Evolutionary conservation across 2,888 invertebrate species (phyloP).

Genomic region (Diogma glabrata): DNA sequence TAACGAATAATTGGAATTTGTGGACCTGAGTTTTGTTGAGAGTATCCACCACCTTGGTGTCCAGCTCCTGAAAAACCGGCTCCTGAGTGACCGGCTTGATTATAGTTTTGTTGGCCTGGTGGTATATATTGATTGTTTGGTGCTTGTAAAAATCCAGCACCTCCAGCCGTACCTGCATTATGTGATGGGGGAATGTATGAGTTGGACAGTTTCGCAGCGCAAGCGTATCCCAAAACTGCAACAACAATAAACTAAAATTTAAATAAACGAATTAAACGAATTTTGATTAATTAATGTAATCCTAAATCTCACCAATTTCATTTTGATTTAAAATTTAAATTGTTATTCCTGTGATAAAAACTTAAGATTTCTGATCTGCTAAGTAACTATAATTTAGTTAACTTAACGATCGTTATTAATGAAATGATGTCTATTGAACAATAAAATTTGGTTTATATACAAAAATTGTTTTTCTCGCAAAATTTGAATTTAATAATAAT

Average conservation of each 20-base stretch:
- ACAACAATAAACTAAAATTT: slow-evolving; percentile 18
- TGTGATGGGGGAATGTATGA: slow-evolving; percentile 29
- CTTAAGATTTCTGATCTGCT: too few relatives aligned
- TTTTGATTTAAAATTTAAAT: slow-evolving; percentile 1
- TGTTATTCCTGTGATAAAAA: too few relatives aligned
- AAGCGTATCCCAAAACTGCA: slow-evolving; percentile 21
- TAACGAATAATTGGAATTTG: slow-evolving; percentile 48
- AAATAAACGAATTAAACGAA: too few relatives aligned
- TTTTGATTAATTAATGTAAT: too few relatives aligned
- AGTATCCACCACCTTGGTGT: slow-evolving; percentile 7
- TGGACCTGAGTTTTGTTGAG: slow-evolving; percentile 24
- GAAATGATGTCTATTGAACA: slow-evolving; percentile 17
- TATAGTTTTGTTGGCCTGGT: slow-evolving; percentile 18
- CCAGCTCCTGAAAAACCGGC: slow-evolving; percentile 9
- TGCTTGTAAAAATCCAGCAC: slow-evolving; percentile 20
- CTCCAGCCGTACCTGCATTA: slow-evolving; percentile 21
- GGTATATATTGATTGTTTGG: slow-evolving; percentile 15
- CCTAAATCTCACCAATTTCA: slow-evolving; percentile 9
- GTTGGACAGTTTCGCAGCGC: slow-evolving; percentile 25
- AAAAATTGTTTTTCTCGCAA: too few relatives aligned
- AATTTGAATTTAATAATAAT: too few relatives aligned
- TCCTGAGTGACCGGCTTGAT: too few relatives aligned
- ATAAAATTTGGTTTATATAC: slow-evolving; percentile 16
- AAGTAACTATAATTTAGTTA: slow-evolving; percentile 1
- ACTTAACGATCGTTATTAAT: slow-evolving; percentile 7